phyloP scores from a whole-genome alignment of 2,797 vertebrate genomes.

The Haliaeetus vocifer region DNA sequence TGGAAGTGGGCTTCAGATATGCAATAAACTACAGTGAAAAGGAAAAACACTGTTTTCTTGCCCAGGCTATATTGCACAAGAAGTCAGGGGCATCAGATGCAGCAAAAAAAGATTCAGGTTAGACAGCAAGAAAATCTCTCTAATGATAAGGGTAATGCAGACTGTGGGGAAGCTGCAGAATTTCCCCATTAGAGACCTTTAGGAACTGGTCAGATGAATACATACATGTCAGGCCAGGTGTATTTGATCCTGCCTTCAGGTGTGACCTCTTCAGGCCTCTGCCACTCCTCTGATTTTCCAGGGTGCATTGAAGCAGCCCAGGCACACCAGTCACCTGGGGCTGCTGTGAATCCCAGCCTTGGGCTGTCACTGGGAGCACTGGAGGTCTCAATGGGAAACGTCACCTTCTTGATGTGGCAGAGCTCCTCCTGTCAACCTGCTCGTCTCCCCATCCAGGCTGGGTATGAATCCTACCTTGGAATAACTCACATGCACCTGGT shows the following conservation, averaged over 20 bases:
- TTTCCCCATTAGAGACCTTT: background rate
- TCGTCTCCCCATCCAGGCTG: background rate
- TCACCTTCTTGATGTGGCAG: background rate
- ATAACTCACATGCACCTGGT: background rate
- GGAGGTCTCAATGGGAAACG: background rate
- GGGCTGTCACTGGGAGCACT: background rate
- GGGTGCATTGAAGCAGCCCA: background rate
- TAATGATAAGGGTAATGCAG: background rate
- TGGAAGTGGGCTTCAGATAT: background rate
- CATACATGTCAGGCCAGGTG: background rate
- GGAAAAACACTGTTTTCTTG: background rate
- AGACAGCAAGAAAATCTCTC: background rate
- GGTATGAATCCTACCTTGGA: background rate
- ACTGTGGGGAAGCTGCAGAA: background rate
- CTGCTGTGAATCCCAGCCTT: background rate
- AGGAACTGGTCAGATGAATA: background rate
- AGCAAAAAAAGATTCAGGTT: background rate
- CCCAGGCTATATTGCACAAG: background rate
- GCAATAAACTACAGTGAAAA: background rate
- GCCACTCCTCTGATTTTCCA: background rate
- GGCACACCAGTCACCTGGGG: background rate
- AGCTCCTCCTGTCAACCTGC: background rate
- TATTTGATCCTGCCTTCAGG: background rate
- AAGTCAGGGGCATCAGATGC: background rate
- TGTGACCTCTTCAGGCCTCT: background rate